Evolutionary conservation across 2,113 vertebrate species (phyloP).

Genomic region (Microcebus tavaratra): DNA sequence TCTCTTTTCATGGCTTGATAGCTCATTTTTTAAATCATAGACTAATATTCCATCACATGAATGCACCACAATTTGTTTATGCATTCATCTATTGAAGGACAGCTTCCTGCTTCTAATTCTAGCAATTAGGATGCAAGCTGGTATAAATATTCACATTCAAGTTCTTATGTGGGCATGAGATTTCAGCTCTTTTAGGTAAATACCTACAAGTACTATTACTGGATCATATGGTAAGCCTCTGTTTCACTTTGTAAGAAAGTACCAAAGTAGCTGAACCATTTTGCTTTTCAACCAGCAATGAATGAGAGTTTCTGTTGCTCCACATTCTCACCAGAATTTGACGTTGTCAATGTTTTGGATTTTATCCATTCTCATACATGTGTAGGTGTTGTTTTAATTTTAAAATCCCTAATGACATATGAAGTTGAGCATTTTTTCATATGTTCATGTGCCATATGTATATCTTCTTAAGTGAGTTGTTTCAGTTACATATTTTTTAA

Average conservation of each 20-base stretch:
- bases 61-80: background rate
- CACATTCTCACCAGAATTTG: background rate
- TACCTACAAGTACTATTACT: background rate
- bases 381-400: background rate
- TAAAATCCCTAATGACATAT: background rate
- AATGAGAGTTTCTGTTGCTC: background rate
- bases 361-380: background rate
- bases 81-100: background rate
- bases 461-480: background rate
- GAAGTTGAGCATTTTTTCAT: background rate
- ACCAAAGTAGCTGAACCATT: background rate
- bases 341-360: background rate
- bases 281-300: background rate
- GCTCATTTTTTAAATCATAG: background rate
- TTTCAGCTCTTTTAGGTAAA: background rate
- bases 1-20: background rate
- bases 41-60: background rate
- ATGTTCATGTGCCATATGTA: background rate
- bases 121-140: background rate
- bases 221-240: background rate
- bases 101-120: background rate
- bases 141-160: background rate
- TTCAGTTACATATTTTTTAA: background rate
- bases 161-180: background rate
- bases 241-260: background rate